Conservation (phyloP, 2,888 invertebrate genomes). For the Adela reaumurella region DNA sequence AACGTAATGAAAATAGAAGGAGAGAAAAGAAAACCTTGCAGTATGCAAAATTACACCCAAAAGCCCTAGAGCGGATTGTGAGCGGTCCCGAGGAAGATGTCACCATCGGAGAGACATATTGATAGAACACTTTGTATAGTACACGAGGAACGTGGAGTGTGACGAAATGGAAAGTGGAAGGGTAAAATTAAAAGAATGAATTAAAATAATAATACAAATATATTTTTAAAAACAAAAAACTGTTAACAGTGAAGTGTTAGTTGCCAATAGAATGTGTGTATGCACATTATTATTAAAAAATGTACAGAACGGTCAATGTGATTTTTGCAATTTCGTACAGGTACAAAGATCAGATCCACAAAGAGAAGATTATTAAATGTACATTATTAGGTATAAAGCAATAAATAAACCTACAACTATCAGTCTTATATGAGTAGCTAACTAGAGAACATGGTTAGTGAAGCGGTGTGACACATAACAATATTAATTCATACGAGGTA, state of each 20-base stretch:
- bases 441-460: neutral
- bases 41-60: neutral
- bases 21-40: neutral
- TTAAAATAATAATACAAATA: constrained; percentile 1
- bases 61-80: neutral
- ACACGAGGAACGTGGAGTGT: too few species aligned
- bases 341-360: too few species aligned
- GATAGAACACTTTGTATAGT: too few species aligned
- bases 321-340: too few species aligned
- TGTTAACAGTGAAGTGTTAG: neutral
- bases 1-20: neutral
- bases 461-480: too few species aligned
- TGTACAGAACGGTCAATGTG: too few species aligned
- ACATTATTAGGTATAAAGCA: neutral
- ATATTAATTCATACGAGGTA: too few species aligned
- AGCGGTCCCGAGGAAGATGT: too few species aligned
- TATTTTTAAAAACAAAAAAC: neutral
- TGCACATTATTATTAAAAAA: neutral
- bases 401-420: neutral
- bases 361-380: neutral
- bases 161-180: neutral
- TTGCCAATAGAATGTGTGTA: neutral
- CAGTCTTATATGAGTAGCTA: neutral
- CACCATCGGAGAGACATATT: too few species aligned
- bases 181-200: constrained; percentile 6